Evolutionary conservation across 2,888 invertebrate genomes (phyloP), one percentile per base, ranked within the genome.

Genomic region (Amiota communis): DNA sequence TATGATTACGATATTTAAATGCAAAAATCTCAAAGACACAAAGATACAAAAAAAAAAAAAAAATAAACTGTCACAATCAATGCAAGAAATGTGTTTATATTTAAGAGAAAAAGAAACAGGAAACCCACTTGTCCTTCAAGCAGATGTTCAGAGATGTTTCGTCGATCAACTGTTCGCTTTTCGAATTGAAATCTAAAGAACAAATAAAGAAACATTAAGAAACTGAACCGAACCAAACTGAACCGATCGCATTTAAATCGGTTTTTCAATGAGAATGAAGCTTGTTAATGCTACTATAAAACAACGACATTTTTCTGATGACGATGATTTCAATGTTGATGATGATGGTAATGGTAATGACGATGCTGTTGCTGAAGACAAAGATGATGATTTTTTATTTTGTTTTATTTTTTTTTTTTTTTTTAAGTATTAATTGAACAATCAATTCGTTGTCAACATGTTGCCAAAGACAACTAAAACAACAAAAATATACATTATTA

Each of bases 1-100:
- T 86, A 87, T 86, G 86, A 87, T 86, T 84, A 85, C 82, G 80
- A 76, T 78, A 81, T 80, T 81, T 83, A 85, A 86, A 86, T 87
- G 87, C 84, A 87, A 86, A 86, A 83, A 20, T 48, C 49, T 20
- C 70, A 72, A 70, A 71, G 65, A 74, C 74, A 69, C 2, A 23
- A 23, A 23, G 23, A 23, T 23, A 23, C 23, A 23, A 23, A 23
- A 23, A 2, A 2, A 2, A 1, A 23, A 23, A 2, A 23, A 20
- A 15, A 10, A 59, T 4, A 12, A n/a, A n/a, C 53, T 51, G 13
- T 20, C 17, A n/a, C 59, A 73, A 59, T 15, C 51, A 72, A 47
- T 17, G 23, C 53, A 3, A 67, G 9, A 71, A 49, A 53, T 36
- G 23, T 17, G 63, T 63, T 51, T n/a, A 51, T n/a, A 36, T 36